Conservation (phyloP, 2,888 invertebrate genomes). For the Megamerina dolium region DNA sequence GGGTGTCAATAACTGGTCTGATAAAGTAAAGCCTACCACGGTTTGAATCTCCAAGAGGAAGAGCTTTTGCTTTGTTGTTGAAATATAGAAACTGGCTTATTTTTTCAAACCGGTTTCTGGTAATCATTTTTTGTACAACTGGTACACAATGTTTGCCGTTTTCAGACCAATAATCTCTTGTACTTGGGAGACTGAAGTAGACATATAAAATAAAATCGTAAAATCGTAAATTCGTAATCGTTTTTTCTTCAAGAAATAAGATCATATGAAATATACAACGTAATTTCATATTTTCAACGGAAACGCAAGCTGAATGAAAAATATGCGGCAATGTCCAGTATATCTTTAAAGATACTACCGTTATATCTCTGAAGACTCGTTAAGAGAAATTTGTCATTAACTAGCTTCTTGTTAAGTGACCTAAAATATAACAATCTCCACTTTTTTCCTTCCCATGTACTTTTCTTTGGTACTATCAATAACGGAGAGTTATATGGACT, state of each 20-base stretch:
- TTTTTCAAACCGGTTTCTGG: background rate
- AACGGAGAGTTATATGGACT: background rate
- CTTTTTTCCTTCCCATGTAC: background rate
- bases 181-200: background rate
- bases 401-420: background rate
- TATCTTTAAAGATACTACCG: too few species aligned
- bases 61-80: too few species aligned
- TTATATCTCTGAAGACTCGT: too few species aligned
- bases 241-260: too few species aligned
- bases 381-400: background rate
- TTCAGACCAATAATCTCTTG: conserved; percentile 1
- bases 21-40: conserved; percentile 2
- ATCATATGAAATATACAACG: too few species aligned
- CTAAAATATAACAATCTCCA: background rate
- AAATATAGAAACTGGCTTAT: background rate
- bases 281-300: too few species aligned
- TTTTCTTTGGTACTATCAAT: background rate
- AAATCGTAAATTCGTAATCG: too few species aligned
- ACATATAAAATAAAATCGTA: conserved; percentile 1
- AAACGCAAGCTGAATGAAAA: too few species aligned
- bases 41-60: too few species aligned
- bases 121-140: background rate
- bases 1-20: too few species aligned
- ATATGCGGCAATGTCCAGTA: too few species aligned
- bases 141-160: background rate